Percentiles rank a stretch among this genome's conserved stretches.
Conservation (phyloP, 37 sponge, comb jelly and placozoan species). For the Agelas oroides region DNA sequence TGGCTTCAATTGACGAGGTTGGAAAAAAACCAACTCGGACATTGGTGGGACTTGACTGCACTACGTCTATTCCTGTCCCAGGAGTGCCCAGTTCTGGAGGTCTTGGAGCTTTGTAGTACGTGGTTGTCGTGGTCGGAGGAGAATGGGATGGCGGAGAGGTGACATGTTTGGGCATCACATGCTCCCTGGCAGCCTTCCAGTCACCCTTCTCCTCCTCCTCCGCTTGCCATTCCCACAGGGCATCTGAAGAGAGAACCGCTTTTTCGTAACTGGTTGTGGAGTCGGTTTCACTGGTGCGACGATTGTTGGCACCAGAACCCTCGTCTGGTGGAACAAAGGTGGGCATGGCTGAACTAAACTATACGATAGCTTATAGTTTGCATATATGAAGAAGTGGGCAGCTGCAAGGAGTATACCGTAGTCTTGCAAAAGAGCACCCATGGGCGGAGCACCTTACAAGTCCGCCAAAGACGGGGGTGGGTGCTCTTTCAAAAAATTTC, state of each 20-base stretch:
- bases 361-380: too few species aligned
- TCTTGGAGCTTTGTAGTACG: too few species aligned
- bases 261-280: constrained; percentile 31
- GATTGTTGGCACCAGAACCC: background rate
- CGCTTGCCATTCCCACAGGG: constrained; percentile 7
- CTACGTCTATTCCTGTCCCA: too few species aligned
- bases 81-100: too few species aligned
- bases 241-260: constrained; percentile 14
- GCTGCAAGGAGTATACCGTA: too few species aligned
- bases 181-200: background rate
- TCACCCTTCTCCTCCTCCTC: background rate
- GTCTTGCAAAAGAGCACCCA: too few species aligned
- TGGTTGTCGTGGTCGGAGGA: background rate
- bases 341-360: too few species aligned
- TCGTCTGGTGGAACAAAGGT: background rate
- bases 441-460: too few species aligned
- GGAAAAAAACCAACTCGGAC: constrained; percentile 7
- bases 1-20: constrained; percentile 26
- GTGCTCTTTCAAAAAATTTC: too few species aligned
- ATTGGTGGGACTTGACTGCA: background rate
- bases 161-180: constrained; percentile 14
- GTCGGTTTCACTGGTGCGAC: background rate
- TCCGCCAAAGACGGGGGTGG: too few species aligned
- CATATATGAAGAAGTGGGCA: too few species aligned
- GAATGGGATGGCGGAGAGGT: background rate